A percentile compares a stretch with the other conserved stretches of the same genome.
Evolutionary conservation across 35 echinoderm and acorn worm species (phyloP).

Genomic region (Ophioderma brevispina): DNA sequence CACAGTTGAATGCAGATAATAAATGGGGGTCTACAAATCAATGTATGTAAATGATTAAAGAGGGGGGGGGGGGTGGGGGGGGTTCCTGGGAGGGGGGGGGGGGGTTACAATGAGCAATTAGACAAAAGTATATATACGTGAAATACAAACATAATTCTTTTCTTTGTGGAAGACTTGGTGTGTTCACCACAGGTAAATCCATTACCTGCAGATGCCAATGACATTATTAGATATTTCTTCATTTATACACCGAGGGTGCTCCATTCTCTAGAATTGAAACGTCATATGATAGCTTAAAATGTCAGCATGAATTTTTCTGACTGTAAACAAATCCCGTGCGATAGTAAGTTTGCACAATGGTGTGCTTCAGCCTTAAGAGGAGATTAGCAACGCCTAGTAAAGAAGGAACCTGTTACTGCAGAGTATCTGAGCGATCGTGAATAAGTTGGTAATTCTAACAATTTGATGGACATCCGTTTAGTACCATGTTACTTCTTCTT

Average conservation of each 20-base stretch:
- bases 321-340: not conserved
- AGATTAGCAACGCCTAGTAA: not conserved
- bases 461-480: not conserved
- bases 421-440: not conserved
- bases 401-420: conserved; percentile 15
- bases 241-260: not conserved
- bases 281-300: not conserved
- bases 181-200: not conserved
- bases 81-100: too few relatives aligned
- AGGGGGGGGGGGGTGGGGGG: too few relatives aligned
- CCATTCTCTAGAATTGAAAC: not conserved
- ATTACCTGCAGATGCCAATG: not conserved
- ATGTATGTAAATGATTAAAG: too few relatives aligned
- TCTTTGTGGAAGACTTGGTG: not conserved
- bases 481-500: not conserved
- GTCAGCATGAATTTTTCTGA: not conserved
- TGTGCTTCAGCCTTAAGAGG: not conserved
- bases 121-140: too few relatives aligned
- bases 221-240: not conserved
- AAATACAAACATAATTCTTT: too few relatives aligned
- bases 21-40: too few relatives aligned
- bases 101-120: too few relatives aligned
- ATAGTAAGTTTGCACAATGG: not conserved
- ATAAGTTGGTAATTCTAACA: not conserved
- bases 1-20: too few relatives aligned